A percentile compares a stretch with the other conserved stretches of the same genome.
Conservation (phyloP, 2,797 vertebrate species). For the Serranus cabrilla region DNA sequence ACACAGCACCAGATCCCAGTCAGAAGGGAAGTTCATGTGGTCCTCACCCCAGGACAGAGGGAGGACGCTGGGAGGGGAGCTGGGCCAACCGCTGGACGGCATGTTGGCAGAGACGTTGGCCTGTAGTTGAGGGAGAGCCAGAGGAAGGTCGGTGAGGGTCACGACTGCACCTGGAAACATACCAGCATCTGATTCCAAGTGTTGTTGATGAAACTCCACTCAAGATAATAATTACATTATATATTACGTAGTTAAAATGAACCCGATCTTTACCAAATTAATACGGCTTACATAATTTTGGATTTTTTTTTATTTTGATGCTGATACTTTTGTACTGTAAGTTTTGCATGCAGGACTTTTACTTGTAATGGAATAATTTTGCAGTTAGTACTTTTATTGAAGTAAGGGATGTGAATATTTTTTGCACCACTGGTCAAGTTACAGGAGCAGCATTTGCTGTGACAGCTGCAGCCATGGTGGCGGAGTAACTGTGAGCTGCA, state of each 20-base stretch:
- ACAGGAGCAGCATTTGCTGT: not conserved
- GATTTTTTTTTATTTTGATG: too few species aligned
- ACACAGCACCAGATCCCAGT: slow-evolving; percentile 90
- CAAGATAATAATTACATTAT: not conserved
- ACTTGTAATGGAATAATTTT: too few species aligned
- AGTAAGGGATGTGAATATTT: too few species aligned
- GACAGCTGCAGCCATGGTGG: not conserved
- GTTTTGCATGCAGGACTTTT: too few species aligned
- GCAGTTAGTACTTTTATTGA: too few species aligned
- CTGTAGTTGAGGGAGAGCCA: slow-evolving; percentile 86
- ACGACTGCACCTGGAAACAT: slow-evolving; percentile 86
- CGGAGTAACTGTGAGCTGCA: not conserved
- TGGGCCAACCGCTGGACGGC: slow-evolving; percentile 74
- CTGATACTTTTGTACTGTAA: too few species aligned
- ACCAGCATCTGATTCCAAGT: not conserved
- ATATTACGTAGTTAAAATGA: too few species aligned
- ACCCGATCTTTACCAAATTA: too few species aligned
- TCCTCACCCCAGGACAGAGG: slow-evolving; percentile 90
- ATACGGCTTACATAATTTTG: too few species aligned
- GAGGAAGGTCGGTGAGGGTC: slow-evolving; percentile 90
- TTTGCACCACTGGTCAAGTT: too few species aligned
- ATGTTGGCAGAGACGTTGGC: slow-evolving; percentile 85
- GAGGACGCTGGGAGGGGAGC: slow-evolving; percentile 69
- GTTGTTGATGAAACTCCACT: not conserved
- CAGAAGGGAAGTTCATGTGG: slow-evolving; percentile 82